phyloP scores from a whole-genome alignment of 2,113 vertebrate genomes.

The Calidris pygmaea region DNA sequence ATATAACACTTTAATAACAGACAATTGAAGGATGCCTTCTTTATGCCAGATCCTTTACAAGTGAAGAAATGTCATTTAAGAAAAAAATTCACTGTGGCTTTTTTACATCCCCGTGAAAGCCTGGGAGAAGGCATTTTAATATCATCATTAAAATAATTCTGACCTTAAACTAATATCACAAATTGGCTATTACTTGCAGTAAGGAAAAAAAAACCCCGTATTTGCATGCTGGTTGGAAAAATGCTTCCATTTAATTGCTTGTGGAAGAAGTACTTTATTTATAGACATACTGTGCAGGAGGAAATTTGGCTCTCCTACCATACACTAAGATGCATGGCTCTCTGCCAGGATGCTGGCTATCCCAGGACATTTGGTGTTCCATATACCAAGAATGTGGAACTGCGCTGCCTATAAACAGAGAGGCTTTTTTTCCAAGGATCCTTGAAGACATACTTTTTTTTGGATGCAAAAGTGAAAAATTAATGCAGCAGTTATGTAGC shows the following conservation, averaged over 20 bases:
- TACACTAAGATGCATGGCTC: conserved; percentile 63
- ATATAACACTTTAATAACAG: neutral
- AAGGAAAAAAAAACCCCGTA: neutral
- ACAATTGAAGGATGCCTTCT: neutral
- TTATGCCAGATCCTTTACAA: neutral
- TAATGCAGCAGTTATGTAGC: neutral
- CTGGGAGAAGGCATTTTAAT: neutral
- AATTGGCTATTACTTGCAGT: conserved; percentile 14
- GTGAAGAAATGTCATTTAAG: neutral
- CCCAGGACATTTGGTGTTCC: conserved; percentile 49
- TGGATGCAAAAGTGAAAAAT: neutral
- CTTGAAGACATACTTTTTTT: neutral
- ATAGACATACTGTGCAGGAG: conserved; percentile 66
- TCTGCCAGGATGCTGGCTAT: conserved; percentile 63
- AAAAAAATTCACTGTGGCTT: neutral
- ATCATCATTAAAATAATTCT: conserved; percentile 27
- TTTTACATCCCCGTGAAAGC: neutral
- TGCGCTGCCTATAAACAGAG: conserved; percentile 46
- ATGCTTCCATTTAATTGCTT: conserved; percentile 63
- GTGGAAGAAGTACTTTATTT: conserved; percentile 68
- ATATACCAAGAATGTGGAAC: conserved; percentile 49
- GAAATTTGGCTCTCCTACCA: conserved; percentile 67
- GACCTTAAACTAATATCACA: conserved; percentile 40
- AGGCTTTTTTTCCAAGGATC: neutral
- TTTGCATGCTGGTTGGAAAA: conserved; percentile 64